Evolutionary conservation across 2,113 vertebrate species (phyloP).

Genomic region (Coracopsis vasa): DNA sequence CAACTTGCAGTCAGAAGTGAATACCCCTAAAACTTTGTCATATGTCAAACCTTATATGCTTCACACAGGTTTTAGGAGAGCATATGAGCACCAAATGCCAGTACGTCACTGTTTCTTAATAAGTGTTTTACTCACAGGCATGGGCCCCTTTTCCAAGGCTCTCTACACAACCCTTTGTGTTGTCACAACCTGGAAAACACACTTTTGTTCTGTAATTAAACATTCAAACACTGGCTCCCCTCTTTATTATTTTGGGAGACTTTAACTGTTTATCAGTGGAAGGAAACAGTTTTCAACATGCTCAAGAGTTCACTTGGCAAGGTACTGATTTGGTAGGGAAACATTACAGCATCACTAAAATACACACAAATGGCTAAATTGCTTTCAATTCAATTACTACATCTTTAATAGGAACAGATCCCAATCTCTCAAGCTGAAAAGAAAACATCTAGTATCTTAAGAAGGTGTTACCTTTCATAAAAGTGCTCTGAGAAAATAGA

Average conservation of each 20-base stretch:
- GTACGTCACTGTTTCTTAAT: background rate
- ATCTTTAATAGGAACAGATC: background rate
- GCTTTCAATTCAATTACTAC: background rate
- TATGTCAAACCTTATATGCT: background rate
- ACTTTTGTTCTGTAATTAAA: background rate
- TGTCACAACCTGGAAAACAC: background rate
- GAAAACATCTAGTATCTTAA: accelerated
- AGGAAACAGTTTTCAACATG: background rate
- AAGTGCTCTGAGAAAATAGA: background rate
- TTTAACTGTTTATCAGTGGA: accelerated
- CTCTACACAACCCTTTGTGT: background rate
- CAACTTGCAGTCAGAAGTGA: background rate
- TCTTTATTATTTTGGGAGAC: background rate
- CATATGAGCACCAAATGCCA: background rate
- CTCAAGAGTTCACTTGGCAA: background rate
- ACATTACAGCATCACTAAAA: background rate
- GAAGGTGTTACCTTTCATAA: background rate
- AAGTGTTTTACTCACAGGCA: background rate
- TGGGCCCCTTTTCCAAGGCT: accelerated
- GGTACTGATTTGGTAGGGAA: background rate
- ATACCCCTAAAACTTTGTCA: background rate
- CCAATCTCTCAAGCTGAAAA: background rate
- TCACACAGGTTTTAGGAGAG: background rate
- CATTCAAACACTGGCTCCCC: background rate
- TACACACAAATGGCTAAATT: background rate